Base-by-base conservation (phyloP, 2,888 invertebrate genomes). In the Agrotis ipsilon region DNA sequence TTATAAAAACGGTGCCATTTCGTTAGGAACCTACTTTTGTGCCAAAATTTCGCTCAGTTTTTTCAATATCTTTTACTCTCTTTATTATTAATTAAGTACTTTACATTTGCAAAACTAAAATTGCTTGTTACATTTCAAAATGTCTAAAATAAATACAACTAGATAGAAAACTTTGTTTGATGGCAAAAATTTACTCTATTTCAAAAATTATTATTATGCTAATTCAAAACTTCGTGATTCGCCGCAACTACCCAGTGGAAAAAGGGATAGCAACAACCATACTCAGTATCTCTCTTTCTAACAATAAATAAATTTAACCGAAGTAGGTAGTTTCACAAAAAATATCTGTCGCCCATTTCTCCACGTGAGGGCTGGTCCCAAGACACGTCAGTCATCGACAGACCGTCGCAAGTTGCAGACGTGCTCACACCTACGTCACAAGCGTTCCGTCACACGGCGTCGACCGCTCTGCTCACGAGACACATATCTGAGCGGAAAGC, bases 401-500 rank as follows among this genome's bases (percentile, higher is more conserved):
- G 52, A 45, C 13, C 49, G 61, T 75, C 60, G 48, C 18, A 16
- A 49, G 52, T 14, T 24, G 65, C 58, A 27, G 54, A 61, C 59
- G 64, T 59, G 54, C 52, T 62, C 58, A 60, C 57, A 16, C 58
- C 73, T 57, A 60, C 79, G 79, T 67, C 72, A 71, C 18, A 57
- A 62, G 67, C 77, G 75, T 46, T 57, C 58, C 86, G 90, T 92
- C 92, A 90, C 91, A 85, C 88, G 91, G 88, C 92, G 89, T 86
- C 89, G 75, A 81, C 89, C 86, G 82, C 83, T 84, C 89, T 87
- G 89, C 90, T 91, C 92, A 90, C 88, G 87, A 90, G 90, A 91
- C 92, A 95, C 95, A 96, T 96, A 96, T 96, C 95, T 93, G 92
- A 90, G 89, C 90, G 89, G 89, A 88, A 95, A 93, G 95, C 95